A percentile compares a stretch with the other conserved stretches of the same genome.
phyloP scores from a whole-genome alignment of 2,888 invertebrate species.

The Pseudococcus viburni region DNA sequence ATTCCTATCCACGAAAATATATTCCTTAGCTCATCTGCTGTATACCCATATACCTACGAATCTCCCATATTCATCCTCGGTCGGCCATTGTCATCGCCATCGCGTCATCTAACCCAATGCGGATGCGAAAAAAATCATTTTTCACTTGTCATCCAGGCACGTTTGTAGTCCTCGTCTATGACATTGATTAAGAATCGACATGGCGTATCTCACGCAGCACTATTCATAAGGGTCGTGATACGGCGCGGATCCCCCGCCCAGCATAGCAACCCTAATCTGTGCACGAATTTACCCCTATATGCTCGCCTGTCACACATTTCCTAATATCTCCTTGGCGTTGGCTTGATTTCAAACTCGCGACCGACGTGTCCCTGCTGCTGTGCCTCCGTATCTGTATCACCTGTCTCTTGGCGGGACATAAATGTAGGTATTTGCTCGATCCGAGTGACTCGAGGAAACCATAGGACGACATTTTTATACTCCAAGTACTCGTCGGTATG shows the following conservation, averaged over 20 bases:
- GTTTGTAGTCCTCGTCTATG: conserved; percentile 1
- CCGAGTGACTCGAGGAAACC: neutral
- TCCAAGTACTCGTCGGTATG: too few relatives aligned
- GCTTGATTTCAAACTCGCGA: too few relatives aligned
- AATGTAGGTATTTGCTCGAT: neutral
- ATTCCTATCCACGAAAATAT: too few relatives aligned
- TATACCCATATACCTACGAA: too few relatives aligned
- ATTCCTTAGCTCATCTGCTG: too few relatives aligned
- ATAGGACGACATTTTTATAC: too few relatives aligned
- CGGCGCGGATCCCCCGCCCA: neutral
- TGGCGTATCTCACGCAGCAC: conserved; percentile 19
- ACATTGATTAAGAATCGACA: conserved; percentile 66
- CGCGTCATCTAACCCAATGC: neutral
- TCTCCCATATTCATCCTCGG: neutral
- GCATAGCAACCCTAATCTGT: conserved; percentile 24
- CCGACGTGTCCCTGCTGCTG: conserved; percentile 39
- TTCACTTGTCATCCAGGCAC: conserved; percentile 56
- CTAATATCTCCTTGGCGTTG: conserved; percentile 18
- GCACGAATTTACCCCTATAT: conserved; percentile 14
- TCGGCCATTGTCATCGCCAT: neutral
- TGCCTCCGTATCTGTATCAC: conserved; percentile 48
- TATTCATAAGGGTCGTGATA: neutral
- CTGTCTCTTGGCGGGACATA: conserved; percentile 30
- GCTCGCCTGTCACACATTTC: conserved; percentile 54
- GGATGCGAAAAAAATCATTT: conserved; percentile 62